phyloP scores from a whole-genome alignment of 2,888 invertebrate species.

The Stenichneumon culpator region DNA sequence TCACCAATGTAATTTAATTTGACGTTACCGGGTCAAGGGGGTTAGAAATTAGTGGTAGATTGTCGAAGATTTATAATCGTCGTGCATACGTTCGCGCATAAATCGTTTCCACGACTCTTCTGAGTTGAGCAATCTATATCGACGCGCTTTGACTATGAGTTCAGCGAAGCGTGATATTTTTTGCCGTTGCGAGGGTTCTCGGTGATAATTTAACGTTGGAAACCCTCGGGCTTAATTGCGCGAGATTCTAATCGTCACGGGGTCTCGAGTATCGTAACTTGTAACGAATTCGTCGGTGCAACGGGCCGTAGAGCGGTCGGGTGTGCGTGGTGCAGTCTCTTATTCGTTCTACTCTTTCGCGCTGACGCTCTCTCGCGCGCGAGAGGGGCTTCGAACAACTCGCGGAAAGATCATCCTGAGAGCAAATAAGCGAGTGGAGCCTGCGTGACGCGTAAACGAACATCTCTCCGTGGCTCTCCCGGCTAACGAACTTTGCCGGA shows the following conservation, averaged over 20 bases:
- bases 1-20: neutral
- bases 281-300: conserved; percentile 58
- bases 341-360: neutral
- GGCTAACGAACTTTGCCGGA: conserved; percentile 82
- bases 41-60: neutral
- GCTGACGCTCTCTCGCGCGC: neutral
- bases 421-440: conserved; percentile 48
- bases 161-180: conserved; percentile 37
- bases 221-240: conserved; percentile 49
- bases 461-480: conserved; percentile 60
- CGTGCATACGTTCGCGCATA: neutral
- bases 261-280: conserved; percentile 34
- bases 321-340: neutral
- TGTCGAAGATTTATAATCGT: conserved; percentile 17
- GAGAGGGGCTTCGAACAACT: conserved; percentile 13
- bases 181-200: conserved; percentile 2
- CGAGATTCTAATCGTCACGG: conserved; percentile 48
- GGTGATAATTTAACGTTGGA: conserved; percentile 23
- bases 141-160: conserved; percentile 6
- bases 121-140: conserved; percentile 23
- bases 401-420: conserved; percentile 43
- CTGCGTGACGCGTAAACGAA: conserved; percentile 62
- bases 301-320: conserved; percentile 9
- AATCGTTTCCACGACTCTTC: neutral
- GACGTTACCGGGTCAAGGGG: neutral